Evolutionary conservation across 2,113 vertebrate species (phyloP).

Genomic region (Copsychus sechellarum): DNA sequence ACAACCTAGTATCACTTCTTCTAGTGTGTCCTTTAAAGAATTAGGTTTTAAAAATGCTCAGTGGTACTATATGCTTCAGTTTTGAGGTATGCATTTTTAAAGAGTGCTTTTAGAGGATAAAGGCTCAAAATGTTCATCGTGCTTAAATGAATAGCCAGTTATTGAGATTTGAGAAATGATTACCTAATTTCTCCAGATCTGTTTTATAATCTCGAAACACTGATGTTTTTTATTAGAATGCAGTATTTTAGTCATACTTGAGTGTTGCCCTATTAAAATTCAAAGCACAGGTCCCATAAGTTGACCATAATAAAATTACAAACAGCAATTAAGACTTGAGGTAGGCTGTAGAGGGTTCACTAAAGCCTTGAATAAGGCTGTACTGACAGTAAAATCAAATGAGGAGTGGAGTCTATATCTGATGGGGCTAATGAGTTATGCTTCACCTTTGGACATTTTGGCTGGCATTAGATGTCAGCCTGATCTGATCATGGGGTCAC

Average conservation of each 20-base stretch:
- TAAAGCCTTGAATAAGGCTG: not conserved
- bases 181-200: not conserved
- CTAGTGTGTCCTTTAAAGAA: not conserved
- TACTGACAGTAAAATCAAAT: not conserved
- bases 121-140: not conserved
- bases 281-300: not conserved
- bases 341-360: not conserved
- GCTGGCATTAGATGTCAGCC: accelerated
- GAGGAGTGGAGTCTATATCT: not conserved
- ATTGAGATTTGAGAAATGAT: not conserved
- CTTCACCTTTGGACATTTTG: not conserved
- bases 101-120: not conserved
- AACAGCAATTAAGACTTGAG: not conserved
- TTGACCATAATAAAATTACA: not conserved
- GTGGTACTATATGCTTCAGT: not conserved
- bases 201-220: not conserved
- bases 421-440: not conserved
- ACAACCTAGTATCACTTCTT: not conserved
- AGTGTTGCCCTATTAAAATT: not conserved
- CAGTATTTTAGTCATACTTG: not conserved
- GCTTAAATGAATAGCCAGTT: not conserved
- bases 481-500: not conserved
- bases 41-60: not conserved
- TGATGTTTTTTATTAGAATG: not conserved
- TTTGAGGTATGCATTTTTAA: not conserved